Evolutionary conservation across 2,888 invertebrate species (phyloP), one percentile per base, ranked within the genome.

Genomic region (Ormyrus pomaceus): DNA sequence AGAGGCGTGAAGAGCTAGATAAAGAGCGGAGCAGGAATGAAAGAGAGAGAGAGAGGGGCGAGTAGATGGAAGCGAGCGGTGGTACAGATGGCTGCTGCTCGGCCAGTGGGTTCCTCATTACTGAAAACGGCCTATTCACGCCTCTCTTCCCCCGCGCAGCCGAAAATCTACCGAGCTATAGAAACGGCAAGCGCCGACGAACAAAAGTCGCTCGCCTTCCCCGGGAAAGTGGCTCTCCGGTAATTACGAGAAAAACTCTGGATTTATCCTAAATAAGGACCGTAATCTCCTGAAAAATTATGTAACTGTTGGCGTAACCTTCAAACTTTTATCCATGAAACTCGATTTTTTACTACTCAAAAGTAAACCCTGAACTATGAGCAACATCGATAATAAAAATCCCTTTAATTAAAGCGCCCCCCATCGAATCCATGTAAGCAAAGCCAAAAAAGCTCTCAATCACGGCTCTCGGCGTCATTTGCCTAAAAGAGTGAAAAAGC

Each of bases 61-160:
- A 82, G 83, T 85, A 82, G 84, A 83, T 86, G 83, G 84, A 82
- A 34, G 85, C 82, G 82, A 84, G 85, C 84, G 87, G 84, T 13
- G 50, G 50, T 73, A 56, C 73, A 74, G 74, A 62, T 87, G 85
- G 85, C 84, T 80, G 82, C 77, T 86, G 86, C 86, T 85, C 86
- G 83, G 84, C 83, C 82, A 34, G 34, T 34, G 84, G 83, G 85
- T 85, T 87, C 86, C 87, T 88, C 87, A 87, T 88, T 88, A 88
- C 83, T 83, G 85, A 83, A 85, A 86, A 85, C 84, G 85, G 55
- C 86, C 87, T 86, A 86, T 88, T 88, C 87, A 88, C 87, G 87
- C 86, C 86, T 85, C 79, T 81, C 83, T 34, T 82, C 83, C 83
- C 77, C 74, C 80, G 74, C 45, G 10, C n/a, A 11, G 56, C 56